These are phyloP conservation scores for Lepidocolaptes lacrymiger DNA, from an alignment of 2,797 vertebrate genomes.

Conservation along the genomic window DNA sequence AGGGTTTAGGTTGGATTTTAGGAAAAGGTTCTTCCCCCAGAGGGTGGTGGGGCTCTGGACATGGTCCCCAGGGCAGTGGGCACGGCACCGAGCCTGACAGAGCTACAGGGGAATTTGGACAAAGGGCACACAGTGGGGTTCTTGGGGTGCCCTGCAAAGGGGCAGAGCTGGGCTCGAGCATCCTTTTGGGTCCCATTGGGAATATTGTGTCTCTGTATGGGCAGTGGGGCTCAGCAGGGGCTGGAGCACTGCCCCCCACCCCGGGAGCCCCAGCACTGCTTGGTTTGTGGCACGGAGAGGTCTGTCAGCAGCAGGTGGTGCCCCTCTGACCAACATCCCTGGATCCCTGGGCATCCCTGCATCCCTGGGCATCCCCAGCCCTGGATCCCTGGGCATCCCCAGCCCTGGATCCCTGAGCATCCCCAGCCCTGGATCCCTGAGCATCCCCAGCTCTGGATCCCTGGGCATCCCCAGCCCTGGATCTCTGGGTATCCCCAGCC, in stretches of 20 bases:
- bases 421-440: neutral
- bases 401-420: too few relatives aligned
- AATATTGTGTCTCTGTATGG: neutral
- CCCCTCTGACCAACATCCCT: neutral
- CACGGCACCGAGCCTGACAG: neutral
- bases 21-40: neutral
- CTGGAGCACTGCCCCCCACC: neutral
- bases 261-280: neutral
- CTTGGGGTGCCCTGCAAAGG: neutral
- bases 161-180: neutral
- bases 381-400: too few relatives aligned
- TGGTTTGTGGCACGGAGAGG: accelerated
- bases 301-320: neutral
- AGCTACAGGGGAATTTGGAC: neutral
- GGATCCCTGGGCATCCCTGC: too few relatives aligned
- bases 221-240: neutral
- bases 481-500: too few relatives aligned
- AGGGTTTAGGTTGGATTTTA: neutral
- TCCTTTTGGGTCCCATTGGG: neutral
- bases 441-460: too few relatives aligned
- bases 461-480: too few relatives aligned
- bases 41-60: neutral
- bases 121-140: neutral
- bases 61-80: neutral
- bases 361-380: too few relatives aligned